phyloP scores from a whole-genome alignment of 2,797 vertebrate genomes.

The Microhierax caerulescens region DNA sequence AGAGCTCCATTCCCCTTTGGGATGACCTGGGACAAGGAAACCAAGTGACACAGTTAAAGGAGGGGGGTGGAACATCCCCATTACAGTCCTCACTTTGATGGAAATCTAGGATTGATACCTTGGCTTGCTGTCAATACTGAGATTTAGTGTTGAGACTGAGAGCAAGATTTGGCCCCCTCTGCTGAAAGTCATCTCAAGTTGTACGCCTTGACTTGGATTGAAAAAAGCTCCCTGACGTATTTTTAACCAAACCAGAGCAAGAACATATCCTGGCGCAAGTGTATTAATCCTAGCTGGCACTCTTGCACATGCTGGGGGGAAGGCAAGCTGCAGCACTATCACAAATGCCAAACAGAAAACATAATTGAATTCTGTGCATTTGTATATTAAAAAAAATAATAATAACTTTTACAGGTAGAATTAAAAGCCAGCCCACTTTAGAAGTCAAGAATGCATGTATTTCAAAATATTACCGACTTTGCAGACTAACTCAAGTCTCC shows the following conservation, averaged over 20 bases:
- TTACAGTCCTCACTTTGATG: neutral
- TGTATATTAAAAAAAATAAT: too few relatives aligned
- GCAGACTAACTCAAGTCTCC: neutral
- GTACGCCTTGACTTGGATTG: neutral
- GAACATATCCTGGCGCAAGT: neutral
- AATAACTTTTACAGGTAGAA: neutral
- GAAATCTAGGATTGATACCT: neutral
- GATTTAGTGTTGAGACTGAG: neutral
- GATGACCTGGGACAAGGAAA: neutral
- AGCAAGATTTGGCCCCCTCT: neutral
- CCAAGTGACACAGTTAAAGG: neutral
- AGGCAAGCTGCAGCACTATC: neutral
- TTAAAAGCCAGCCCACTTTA: neutral
- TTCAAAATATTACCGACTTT: neutral
- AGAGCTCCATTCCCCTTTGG: neutral
- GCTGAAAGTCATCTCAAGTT: neutral
- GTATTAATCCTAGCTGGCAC: neutral
- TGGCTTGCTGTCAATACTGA: neutral
- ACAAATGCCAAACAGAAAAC: neutral
- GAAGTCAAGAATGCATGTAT: fast-evolving
- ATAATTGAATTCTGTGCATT: too few relatives aligned
- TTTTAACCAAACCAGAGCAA: neutral
- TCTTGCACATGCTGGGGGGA: neutral
- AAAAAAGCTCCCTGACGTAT: neutral
- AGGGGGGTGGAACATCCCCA: neutral